These are phyloP conservation scores for Amphipyra tragopoginis DNA, from an alignment of 2,888 invertebrate species.

Conservation along the genomic window DNA sequence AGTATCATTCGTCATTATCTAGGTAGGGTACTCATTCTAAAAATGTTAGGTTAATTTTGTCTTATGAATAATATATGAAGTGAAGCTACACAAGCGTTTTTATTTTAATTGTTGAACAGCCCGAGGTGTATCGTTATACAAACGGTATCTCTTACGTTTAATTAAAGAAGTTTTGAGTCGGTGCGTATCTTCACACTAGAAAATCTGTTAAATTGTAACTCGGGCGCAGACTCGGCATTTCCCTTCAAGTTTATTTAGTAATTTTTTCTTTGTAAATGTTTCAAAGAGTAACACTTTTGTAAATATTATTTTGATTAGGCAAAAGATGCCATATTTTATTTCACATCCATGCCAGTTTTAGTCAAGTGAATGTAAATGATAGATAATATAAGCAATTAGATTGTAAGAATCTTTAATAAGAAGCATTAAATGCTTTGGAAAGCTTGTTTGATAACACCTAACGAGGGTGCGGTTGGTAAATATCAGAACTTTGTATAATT, in stretches of 20 bases:
- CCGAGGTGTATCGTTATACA: background rate
- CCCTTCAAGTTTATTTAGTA: constrained; percentile 16
- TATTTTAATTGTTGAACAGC: constrained; percentile 18
- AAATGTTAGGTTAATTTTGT: constrained; percentile 6
- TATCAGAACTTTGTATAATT: constrained; percentile 29
- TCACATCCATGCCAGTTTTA: constrained; percentile 45
- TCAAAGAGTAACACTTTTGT: constrained; percentile 35
- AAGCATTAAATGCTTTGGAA: constrained; percentile 55
- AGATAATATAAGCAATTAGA: constrained; percentile 50
- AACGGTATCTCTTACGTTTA: background rate
- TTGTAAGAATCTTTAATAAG: constrained; percentile 41
- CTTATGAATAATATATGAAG: background rate
- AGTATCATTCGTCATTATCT: background rate
- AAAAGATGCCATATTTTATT: constrained; percentile 55
- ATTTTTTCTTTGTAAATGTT: constrained; percentile 18
- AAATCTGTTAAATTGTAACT: background rate
- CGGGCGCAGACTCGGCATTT: constrained; percentile 2
- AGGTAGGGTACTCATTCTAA: background rate
- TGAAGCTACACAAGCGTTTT: background rate
- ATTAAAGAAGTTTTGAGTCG: constrained; percentile 11
- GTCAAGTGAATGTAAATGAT: constrained; percentile 55
- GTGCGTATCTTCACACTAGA: constrained; percentile 3
- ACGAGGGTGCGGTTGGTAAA: constrained; percentile 13
- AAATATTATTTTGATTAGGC: constrained; percentile 58
- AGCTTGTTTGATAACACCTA: constrained; percentile 11